Conservation (phyloP, 2,888 invertebrate genomes). For the Hemaris fuciformis region DNA sequence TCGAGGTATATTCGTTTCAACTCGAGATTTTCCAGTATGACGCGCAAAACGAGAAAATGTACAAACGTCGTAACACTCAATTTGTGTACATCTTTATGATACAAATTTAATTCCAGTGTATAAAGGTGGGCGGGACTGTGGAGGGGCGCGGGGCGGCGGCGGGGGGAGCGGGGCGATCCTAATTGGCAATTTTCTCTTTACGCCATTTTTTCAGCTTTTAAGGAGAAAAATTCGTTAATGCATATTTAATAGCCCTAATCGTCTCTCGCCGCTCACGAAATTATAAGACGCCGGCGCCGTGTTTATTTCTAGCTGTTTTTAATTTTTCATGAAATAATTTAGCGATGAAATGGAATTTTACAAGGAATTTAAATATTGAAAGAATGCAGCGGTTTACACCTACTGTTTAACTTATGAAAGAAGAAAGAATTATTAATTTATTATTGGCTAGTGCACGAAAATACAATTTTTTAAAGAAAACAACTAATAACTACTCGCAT, state of each 20-base stretch:
- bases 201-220: slow-evolving; percentile 79
- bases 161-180: slow-evolving; percentile 38
- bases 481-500: no score
- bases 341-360: neutral
- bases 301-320: slow-evolving; percentile 21
- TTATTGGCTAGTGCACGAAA: no score
- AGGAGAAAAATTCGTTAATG: slow-evolving; percentile 81
- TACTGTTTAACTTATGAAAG: no score
- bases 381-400: neutral
- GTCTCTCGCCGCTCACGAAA: slow-evolving; percentile 61
- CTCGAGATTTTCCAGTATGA: slow-evolving; percentile 17
- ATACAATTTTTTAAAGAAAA: no score
- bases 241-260: slow-evolving; percentile 80
- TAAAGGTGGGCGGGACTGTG: slow-evolving; percentile 30
- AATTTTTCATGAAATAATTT: slow-evolving; percentile 1
- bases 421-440: no score
- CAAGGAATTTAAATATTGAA: neutral
- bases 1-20: neutral
- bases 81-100: slow-evolving; percentile 71
- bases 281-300: slow-evolving; percentile 40
- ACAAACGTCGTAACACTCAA: slow-evolving; percentile 62
- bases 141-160: slow-evolving; percentile 31
- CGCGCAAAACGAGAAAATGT: slow-evolving; percentile 42
- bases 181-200: slow-evolving; percentile 81
- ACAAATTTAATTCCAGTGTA: slow-evolving; percentile 68